Evolutionary conservation across 2,888 invertebrate genomes (phyloP).

Genomic region (Patella depressa): DNA sequence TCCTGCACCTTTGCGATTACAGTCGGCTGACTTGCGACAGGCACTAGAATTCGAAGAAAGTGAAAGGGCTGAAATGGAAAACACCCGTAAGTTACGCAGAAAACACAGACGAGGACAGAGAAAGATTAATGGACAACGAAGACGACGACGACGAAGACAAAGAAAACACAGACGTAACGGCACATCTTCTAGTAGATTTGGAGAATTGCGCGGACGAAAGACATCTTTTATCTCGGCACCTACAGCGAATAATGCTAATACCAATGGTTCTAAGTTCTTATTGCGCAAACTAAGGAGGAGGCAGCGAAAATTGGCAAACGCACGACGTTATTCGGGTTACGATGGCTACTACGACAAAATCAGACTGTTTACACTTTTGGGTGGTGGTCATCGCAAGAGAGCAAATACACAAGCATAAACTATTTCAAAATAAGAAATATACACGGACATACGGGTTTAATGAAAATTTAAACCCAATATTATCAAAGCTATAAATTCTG

Average conservation of each 20-base stretch:
- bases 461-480: slow-evolving; percentile 8
- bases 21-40: neutral
- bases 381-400: neutral
- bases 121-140: slow-evolving; percentile 25
- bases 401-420: neutral
- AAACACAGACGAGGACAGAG: slow-evolving; percentile 39
- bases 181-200: neutral
- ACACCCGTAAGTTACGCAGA: slow-evolving; percentile 38
- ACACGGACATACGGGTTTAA: slow-evolving; percentile 7
- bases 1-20: slow-evolving; percentile 14
- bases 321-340: neutral
- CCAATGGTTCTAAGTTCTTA: neutral
- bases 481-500: neutral
- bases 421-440: neutral
- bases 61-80: slow-evolving; percentile 30
- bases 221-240: neutral
- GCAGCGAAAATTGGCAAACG: neutral
- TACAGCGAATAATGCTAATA: neutral
- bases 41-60: slow-evolving; percentile 29
- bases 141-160: slow-evolving; percentile 15
- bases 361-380: slow-evolving; percentile 19
- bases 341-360: slow-evolving; percentile 23
- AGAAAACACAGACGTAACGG: neutral
- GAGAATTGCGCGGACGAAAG: neutral
- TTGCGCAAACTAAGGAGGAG: neutral